Conservation (phyloP, 2,113 vertebrate species). For the Gadus chalcogrammus region DNA sequence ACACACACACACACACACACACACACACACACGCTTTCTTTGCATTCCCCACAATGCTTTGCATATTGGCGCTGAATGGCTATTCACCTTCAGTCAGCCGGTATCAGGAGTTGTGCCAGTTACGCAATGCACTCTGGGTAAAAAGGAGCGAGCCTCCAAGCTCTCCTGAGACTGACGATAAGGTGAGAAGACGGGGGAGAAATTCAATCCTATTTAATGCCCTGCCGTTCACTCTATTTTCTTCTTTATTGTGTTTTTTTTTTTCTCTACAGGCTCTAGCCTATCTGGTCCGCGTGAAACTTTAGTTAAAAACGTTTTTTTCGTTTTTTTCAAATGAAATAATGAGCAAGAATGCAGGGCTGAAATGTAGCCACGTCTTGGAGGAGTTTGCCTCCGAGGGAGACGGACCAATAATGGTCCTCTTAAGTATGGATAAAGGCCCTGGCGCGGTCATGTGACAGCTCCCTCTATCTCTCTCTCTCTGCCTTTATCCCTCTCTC, state of each 20-base stretch:
- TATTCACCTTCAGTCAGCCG: slow-evolving; percentile 32
- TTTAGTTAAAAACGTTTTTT: no score
- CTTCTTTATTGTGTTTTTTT: no score
- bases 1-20: slow-evolving; percentile 1
- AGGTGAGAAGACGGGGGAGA: background rate
- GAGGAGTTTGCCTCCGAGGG: background rate
- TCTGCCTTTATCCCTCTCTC: background rate
- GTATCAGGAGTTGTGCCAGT: slow-evolving; percentile 34
- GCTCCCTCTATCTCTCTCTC: background rate
- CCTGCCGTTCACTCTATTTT: background rate
- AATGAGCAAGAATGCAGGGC: no score
- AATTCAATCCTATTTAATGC: slow-evolving; percentile 20
- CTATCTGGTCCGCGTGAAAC: no score
- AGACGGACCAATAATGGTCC: background rate
- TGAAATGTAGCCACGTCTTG: background rate
- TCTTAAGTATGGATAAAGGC: background rate
- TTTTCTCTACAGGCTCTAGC: no score
- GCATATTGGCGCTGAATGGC: background rate
- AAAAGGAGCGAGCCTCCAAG: slow-evolving; percentile 26
- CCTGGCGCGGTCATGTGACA: background rate
- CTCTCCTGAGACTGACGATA: no score
- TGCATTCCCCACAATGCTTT: slow-evolving; percentile 1
- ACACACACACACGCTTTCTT: background rate
- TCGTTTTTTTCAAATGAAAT: no score
- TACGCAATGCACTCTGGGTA: slow-evolving; percentile 20